Evolutionary conservation across 2,888 invertebrate species (phyloP).

Genomic region (Cheilosia grossa): DNA sequence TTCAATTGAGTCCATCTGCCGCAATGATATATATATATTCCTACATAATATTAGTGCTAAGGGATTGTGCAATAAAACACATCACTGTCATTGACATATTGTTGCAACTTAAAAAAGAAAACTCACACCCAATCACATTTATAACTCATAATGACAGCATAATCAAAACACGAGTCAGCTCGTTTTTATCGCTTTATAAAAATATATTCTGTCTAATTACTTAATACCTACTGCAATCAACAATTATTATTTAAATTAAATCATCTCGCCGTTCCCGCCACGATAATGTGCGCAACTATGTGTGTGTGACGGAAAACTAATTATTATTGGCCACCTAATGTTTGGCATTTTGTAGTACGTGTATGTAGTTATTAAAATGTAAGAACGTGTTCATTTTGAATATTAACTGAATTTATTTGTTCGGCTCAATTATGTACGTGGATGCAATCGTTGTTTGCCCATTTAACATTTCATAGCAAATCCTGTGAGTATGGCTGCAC

Average conservation of each 20-base stretch:
- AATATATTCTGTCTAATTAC: constrained; percentile 35
- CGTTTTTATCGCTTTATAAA: constrained; percentile 36
- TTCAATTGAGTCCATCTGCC: constrained; percentile 48
- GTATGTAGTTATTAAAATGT: constrained; percentile 3
- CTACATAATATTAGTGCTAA: constrained; percentile 7
- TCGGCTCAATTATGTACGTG: no score
- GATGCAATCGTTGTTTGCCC: no score
- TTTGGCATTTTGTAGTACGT: constrained; percentile 8
- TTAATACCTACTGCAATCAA: constrained; percentile 28
- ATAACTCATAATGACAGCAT: constrained; percentile 7
- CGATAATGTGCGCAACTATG: constrained; percentile 11
- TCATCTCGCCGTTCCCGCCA: constrained; percentile 15
- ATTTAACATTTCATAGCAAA: no score
- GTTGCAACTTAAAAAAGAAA: constrained; percentile 11
- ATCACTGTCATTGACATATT: constrained; percentile 16
- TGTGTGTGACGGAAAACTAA: constrained; percentile 13
- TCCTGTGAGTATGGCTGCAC: no score
- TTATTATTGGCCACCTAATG: constrained; percentile 11
- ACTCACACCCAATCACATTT: not conserved
- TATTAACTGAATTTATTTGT: not conserved
- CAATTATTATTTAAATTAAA: constrained; percentile 49
- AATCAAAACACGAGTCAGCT: constrained; percentile 27
- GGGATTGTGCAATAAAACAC: constrained; percentile 9
- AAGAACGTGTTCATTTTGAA: constrained; percentile 21
- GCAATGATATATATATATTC: constrained; percentile 26